phyloP scores from a whole-genome alignment of 2,888 invertebrate genomes.

The Heliconius hortense region DNA sequence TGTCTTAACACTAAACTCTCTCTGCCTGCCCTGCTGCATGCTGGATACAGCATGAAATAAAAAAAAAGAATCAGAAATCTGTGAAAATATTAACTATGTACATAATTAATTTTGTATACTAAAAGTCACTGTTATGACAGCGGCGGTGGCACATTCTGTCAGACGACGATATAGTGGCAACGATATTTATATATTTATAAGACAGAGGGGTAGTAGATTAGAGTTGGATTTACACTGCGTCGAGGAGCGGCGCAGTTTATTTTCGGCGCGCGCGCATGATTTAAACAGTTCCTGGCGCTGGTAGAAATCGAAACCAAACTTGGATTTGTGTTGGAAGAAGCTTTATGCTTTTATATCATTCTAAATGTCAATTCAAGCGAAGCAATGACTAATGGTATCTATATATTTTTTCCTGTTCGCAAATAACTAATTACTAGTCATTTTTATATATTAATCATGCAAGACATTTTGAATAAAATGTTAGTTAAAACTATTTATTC shows the following conservation, averaged over 20 bases:
- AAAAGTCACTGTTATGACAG: conserved; percentile 77
- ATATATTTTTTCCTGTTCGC: conserved; percentile 18
- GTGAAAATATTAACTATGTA: conserved; percentile 24
- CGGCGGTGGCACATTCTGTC: conserved; percentile 73
- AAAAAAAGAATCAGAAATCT: not conserved
- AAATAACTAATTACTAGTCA: not conserved
- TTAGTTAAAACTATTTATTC: conserved; percentile 22
- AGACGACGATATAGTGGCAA: conserved; percentile 64
- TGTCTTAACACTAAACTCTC: too few relatives aligned
- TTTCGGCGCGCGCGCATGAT: conserved; percentile 74
- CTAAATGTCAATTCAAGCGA: conserved; percentile 57
- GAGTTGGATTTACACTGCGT: conserved; percentile 76
- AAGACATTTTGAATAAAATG: not conserved
- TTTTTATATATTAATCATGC: not conserved
- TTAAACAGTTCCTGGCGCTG: conserved; percentile 67
- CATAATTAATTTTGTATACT: conserved; percentile 59
- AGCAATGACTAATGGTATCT: conserved; percentile 24
- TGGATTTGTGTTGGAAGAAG: conserved; percentile 56
- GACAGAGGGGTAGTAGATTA: conserved; percentile 80
- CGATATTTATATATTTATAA: conserved; percentile 81
- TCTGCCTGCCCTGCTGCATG: too few relatives aligned
- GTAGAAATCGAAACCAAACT: conserved; percentile 61
- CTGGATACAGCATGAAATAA: too few relatives aligned
- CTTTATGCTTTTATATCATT: conserved; percentile 50
- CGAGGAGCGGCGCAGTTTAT: conserved; percentile 74